Evolutionary conservation across 2,888 invertebrate species (phyloP), one percentile per base, ranked within the genome.

Genomic region (Chrysopilus asiliformis): DNA sequence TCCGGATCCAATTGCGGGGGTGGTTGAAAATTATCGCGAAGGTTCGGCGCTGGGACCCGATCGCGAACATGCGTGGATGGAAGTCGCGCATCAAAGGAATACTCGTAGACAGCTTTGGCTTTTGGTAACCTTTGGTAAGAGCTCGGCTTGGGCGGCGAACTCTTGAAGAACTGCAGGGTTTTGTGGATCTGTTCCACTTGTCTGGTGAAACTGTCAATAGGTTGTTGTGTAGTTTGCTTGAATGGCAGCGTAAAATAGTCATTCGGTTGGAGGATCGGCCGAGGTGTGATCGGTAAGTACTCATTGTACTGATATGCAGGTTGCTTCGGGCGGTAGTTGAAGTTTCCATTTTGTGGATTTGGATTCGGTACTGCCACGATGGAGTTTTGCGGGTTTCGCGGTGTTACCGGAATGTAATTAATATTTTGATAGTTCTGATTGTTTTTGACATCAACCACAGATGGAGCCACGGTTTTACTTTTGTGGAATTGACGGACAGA

Each of bases 141-240:
- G 37, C 60, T 59, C 42, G 57, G 54, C 40, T 68, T 61, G 5
- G 64, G 45, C 41, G 71, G 68, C 12, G 75, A 74, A 34, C 69
- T 67, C 34, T 56, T 71, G 45, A 70, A 74, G 45, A 71, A 71
- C 40, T 75, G 72, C 31, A 79, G 68, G 15, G 77, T 76, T 46
- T 77, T 71, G 45, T 75, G 72, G 43, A 79, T 68, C 35, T 72
- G 69, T 34, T 74, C 71, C 33, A 78, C 73, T 57, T 79, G 76
- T 46, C 72, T 68, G 45, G 72, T 74, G 55, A 76, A 78, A 27
- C 67, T 61, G 9, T 36, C 32, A 26, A 28, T 20, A 22, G 34
- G 25, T 20, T 35, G 16, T 29, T 34, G 34, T 10, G 38, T 15
- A 29, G 37, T 41, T 14, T 36, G 18, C 29, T 28, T 37, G 2